Evolutionary conservation across 2,797 vertebrate species (phyloP).

Genomic region (Cuniculus paca): DNA sequence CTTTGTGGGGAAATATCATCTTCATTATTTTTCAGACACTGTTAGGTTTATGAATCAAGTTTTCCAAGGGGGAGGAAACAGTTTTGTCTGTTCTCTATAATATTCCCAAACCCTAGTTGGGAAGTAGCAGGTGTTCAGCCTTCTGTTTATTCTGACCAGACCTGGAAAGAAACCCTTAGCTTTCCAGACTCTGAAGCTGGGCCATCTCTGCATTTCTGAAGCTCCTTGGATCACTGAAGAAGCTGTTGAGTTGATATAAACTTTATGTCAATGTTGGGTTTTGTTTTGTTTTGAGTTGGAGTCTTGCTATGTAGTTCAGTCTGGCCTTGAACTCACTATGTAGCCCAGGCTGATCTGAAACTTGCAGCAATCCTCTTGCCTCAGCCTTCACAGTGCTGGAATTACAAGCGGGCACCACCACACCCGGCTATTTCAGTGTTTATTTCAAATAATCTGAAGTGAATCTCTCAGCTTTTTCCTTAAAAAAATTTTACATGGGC

Average conservation of each 20-base stretch:
- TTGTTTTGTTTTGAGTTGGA: too few relatives aligned
- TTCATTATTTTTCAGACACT: conserved; percentile 60
- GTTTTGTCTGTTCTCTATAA: conserved; percentile 47
- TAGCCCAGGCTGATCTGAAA: too few relatives aligned
- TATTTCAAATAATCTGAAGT: conserved; percentile 60
- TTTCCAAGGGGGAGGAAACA: background rate
- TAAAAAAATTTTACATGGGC: background rate
- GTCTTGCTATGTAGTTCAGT: too few relatives aligned
- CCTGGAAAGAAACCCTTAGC: background rate
- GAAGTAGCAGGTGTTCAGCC: background rate
- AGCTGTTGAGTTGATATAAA: conserved; percentile 43
- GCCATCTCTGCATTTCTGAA: conserved; percentile 54
- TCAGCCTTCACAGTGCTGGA: too few relatives aligned
- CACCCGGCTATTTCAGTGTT: background rate
- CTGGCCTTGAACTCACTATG: too few relatives aligned
- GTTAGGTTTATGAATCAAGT: conserved; percentile 47
- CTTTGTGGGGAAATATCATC: conserved; percentile 14
- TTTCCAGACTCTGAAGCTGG: conserved; percentile 30
- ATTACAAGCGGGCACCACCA: too few relatives aligned
- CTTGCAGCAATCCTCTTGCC: too few relatives aligned
- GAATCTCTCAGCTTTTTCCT: conserved; percentile 43
- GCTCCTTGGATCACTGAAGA: conserved; percentile 20
- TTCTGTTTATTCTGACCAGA: conserved; percentile 60
- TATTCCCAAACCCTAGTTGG: background rate
- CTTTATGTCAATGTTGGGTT: background rate